Evolutionary conservation across 2,888 invertebrate genomes (phyloP).

Genomic region (Rhagium mordax): DNA sequence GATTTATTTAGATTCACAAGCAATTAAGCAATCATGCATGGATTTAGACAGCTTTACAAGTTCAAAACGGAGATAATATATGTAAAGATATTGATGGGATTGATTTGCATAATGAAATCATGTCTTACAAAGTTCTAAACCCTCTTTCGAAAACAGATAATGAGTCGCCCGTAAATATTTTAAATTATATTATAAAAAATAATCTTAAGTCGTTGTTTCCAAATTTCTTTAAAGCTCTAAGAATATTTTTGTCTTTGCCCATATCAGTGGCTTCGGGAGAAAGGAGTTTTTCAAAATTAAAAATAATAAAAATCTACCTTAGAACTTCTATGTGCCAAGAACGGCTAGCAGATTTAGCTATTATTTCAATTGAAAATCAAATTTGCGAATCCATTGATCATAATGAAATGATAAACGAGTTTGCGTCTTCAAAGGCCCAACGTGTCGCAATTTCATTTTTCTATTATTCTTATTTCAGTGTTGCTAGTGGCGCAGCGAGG

Average conservation of each 20-base stretch:
- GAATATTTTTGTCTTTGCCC: slow-evolving; percentile 2
- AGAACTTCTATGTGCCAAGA: neutral
- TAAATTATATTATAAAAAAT: slow-evolving; percentile 23
- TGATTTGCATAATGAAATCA: slow-evolving; percentile 8
- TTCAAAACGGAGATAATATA: neutral
- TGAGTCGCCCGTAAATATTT: slow-evolving; percentile 18
- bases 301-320: neutral
- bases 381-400: neutral
- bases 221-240: neutral
- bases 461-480: too few relatives aligned
- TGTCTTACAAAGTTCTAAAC: slow-evolving; percentile 24
- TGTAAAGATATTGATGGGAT: neutral
- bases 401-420: neutral
- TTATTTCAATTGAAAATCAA: slow-evolving; percentile 3
- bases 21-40: neutral
- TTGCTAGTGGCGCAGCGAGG: too few relatives aligned
- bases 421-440: neutral
- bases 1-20: neutral
- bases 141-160: slow-evolving; percentile 7
- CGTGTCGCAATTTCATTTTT: neutral
- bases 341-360: slow-evolving; percentile 1
- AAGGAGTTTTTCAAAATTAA: neutral
- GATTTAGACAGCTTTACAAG: neutral
- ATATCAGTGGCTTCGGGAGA: slow-evolving; percentile 2
- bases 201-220: neutral